Base-by-base conservation (phyloP, 2,888 invertebrate genomes). In the Tipula confusa region DNA sequence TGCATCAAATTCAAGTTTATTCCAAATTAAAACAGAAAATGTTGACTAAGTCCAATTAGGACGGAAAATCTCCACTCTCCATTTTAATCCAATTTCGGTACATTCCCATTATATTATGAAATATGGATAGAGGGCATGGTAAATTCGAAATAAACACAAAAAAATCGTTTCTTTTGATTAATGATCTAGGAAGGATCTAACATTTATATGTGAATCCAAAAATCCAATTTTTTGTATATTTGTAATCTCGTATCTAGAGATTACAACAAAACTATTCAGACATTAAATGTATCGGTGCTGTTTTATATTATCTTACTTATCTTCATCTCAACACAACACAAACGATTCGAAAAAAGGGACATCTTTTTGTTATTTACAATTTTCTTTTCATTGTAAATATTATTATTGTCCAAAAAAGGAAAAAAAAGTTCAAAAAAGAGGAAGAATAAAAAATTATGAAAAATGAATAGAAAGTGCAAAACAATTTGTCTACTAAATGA, bases 401-500 rank as follows among this genome's bases (percentile, higher is more conserved):
- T 43, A 43, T 43, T 43, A 15, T 43, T 43, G 64, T 64, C 64
- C 64, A 24, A 3, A 24, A 64, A 11, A 7, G 24, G 24, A 48
- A 48, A 48, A 48, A 15, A 18, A 48, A 64, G n/a, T n/a, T 33
- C 6, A 33, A 33, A 33, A 9, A 64, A 24, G 11, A 24, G 11
- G 24, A 64, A 4, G 64, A 15, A 43, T 15, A 64, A 64, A 64
- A 64, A 64, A 64, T 24, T 64, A 64, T 64, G 64, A 64, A 64
- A 64, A 64, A 64, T 64, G 64, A 64, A 24, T 64, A 24, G 24
- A 64, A 64, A 64, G 64, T 64, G 64, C 64, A 64, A 64, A 64
- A 64, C 64, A 64, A 64, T 64, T 64, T 64, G 64, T 64, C 24
- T 64, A 24, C 64, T 64, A 64, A 64, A 64, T 64, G 64, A 64